Evolutionary conservation across 2,113 vertebrate genomes (phyloP), one percentile per base, ranked within the genome.

Genomic region (Fulica atra): DNA sequence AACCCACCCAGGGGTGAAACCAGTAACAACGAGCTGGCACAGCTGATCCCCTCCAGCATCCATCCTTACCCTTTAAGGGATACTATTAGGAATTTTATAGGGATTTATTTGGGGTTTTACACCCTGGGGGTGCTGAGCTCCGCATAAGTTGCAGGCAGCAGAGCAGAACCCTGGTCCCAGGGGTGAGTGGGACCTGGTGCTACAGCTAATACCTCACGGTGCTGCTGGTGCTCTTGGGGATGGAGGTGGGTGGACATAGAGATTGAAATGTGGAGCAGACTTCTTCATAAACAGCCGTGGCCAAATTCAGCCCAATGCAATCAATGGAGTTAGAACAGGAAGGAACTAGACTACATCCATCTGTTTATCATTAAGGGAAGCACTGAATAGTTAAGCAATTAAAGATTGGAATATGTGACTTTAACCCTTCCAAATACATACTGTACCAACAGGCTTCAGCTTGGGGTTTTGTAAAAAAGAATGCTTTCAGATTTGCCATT

Each of bases 241-340:
- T 48, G 57, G 65, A 71, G 59, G 87, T 92, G 95, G 91, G 93
- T 94, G 91, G 95, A 76, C 40, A 81, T 57, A 90, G 89, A 81
- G 66, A 93, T 2, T 57, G 91, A 85, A 93, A 96, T 51, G 84
- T 36, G 66, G 74, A 93, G 92, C 93, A 94, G 93, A 73, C 79
- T 94, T 91, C 94, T 93, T 70, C 59, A 91, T 83, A 96, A 97
- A 93, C 66, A 94, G 66, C 71, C 23, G 0, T 79, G 92, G 85
- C 92, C 94, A 95, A 94, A 95, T 86, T 77, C 94, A 96, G 93
- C 96, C 94, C 91, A 86, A 83, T 63, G 51, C 50, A 88, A 94
- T 95, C 95, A 94, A 80, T 86, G 71, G 87, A 96, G 51, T 87
- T 94, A 81, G 85, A 97, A 95, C 94, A 96, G 94, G 95, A 96